Base-by-base conservation (phyloP, 2,888 invertebrate genomes). In the Diarsia rubi region DNA sequence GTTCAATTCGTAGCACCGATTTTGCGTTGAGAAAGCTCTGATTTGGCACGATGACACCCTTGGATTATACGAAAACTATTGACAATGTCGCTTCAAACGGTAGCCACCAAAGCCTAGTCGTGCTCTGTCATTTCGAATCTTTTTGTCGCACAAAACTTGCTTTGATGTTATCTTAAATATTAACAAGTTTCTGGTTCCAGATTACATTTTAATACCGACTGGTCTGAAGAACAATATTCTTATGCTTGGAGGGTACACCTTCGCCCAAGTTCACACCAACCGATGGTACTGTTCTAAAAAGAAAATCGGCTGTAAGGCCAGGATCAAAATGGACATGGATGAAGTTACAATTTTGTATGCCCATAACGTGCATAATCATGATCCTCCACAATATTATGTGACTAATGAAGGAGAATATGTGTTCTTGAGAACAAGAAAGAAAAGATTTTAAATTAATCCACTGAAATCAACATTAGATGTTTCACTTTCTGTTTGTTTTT, bases 171-270 rank as follows among this genome's bases (percentile, higher is more conserved):
- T 42, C 0, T 1, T 3, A 59, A 44, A 71, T 8, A 44, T 24
- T 47, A 4, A 14, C 3, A n/a, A 14, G 3, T 73, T 54, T 54
- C 5, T 54, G n/a, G 16, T 74, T 74, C 14, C 74, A 75, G 74
- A 75, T 64, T 78, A 78, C 24, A 49, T 80, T 8, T 72, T 89
- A 2, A 84, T 88, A 52, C 84, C 85, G 37, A 60, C 78, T 27
- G 68, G 83, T 27, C 63, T 60, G 0, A 87, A 86, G 31, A 82
- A 84, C 27, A 73, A 69, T 1, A 64, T 90, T n/a, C 63, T 89
- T 0, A 86, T 89, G 86, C 47, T 85, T 11, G 82, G 79, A 12
- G 88, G 88, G 0, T 91, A 81, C 73, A 91, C 90, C 0, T 92
- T 88, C 44, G 81, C 87, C 0, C 85, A 86, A 65, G 80, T 68